Evolutionary conservation across 1,140 invertebrate species (phyloP).

Genomic region (Calliopsis andreniformis): DNA sequence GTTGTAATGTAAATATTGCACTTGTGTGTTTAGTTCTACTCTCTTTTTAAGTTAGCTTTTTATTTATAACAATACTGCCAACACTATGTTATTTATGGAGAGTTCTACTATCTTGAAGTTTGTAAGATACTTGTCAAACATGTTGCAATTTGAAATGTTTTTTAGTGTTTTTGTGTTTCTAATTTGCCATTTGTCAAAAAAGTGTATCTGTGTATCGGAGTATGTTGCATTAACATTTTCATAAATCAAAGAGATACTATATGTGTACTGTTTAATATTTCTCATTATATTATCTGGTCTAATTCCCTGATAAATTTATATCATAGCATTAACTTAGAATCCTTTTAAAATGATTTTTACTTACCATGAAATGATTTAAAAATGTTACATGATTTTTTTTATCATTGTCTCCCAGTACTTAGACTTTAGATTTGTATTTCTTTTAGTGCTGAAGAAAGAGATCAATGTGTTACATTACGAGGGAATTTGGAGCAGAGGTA

Average conservation of each 20-base stretch:
- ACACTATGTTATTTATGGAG: not conserved
- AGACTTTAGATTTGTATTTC: too few species aligned
- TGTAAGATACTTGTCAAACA: not conserved
- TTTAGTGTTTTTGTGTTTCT: conserved; percentile 1
- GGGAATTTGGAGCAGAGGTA: conserved; percentile 68
- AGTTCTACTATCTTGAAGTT: conserved; percentile 7
- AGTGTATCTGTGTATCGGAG: not conserved
- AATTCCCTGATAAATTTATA: too few species aligned
- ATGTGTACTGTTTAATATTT: not conserved
- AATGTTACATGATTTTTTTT: too few species aligned
- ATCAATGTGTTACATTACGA: conserved; percentile 74
- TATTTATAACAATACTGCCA: not conserved
- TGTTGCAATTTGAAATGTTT: not conserved
- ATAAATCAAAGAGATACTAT: not conserved
- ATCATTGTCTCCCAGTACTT: too few species aligned
- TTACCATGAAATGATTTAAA: conserved; percentile 28
- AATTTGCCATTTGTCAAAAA: not conserved
- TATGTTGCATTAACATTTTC: conserved; percentile 1
- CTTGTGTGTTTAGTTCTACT: not conserved
- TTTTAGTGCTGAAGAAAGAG: conserved; percentile 77
- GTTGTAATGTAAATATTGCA: not conserved
- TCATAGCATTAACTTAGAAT: too few species aligned
- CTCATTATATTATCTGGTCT: too few species aligned
- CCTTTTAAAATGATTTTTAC: too few species aligned
- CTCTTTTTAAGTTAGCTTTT: not conserved